A percentile compares a stretch with the other conserved stretches of the same genome.
Conservation (phyloP, 1,140 invertebrate genomes). For the Monomorium pharaonis region DNA sequence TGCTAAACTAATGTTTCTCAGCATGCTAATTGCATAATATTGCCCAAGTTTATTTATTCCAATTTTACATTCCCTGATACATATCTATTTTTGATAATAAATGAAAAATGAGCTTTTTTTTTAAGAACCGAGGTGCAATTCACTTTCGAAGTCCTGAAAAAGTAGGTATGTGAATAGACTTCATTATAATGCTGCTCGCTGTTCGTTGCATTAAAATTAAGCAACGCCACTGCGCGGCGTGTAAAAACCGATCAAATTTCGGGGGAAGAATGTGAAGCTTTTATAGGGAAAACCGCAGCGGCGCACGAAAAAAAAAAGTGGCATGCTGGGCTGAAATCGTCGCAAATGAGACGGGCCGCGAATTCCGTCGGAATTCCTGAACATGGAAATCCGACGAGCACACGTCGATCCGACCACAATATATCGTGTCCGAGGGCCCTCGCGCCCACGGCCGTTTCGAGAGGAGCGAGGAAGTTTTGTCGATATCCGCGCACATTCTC, state of each 20-base stretch:
- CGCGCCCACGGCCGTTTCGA: conserved; percentile 36
- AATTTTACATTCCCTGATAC: background rate
- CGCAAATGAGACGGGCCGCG: conserved; percentile 57
- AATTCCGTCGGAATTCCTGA: conserved; percentile 72
- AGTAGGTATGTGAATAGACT: background rate
- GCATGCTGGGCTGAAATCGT: conserved; percentile 46
- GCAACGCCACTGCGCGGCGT: background rate
- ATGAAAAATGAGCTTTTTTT: conserved; percentile 10
- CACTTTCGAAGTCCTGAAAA: background rate
- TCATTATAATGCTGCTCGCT: background rate
- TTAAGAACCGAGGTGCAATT: background rate
- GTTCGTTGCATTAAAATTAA: conserved; percentile 35
- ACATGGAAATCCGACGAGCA: conserved; percentile 64
- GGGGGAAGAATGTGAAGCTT: conserved; percentile 28
- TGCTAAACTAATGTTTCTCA: background rate
- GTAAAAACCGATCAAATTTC: conserved; percentile 39
- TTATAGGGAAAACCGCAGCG: conserved; percentile 38
- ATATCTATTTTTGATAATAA: background rate
- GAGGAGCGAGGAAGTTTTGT: conserved; percentile 68
- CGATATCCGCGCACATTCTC: conserved; percentile 63
- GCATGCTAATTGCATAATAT: background rate
- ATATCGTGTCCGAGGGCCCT: conserved; percentile 48
- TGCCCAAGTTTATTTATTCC: background rate
- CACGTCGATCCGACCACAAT: conserved; percentile 65
- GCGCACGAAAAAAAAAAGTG: conserved; percentile 20